Evolutionary conservation across 1,140 invertebrate species (phyloP), one percentile per base, ranked within the genome.

Genomic region (Stegodyphus dumicola): DNA sequence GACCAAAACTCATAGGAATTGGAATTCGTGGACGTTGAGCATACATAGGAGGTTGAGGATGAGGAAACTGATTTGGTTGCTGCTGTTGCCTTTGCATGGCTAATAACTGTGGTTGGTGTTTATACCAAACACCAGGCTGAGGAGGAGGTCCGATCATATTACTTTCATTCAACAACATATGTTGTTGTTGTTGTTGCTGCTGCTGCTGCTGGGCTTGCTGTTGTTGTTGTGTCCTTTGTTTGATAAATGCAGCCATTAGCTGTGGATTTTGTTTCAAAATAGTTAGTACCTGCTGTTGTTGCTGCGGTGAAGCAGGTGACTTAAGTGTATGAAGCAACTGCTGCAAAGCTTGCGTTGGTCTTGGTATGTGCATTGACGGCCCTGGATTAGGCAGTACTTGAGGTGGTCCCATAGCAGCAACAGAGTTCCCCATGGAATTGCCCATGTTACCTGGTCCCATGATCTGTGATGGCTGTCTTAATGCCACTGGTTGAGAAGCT

Each of bases 211-310:
- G 88, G 60, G 89, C 89, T 74, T 88, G 87, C 73, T 90, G 90
- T 78, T 91, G 89, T 67, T 89, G 89, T 33, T 87, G 93, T 92
- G 96, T 94, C 90, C 95, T 92, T 91, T 98, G 96, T 90, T 97
- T 97, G 77, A 99, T 97, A 89, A 98, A 98, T 73, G 97, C 96
- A 78, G 97, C 97, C 97, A 99, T 99, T 11, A 99, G 92, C 85
- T 96, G 96, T 69, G 97, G 97, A 92, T 99, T 97, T 70, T 94
- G 95, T 91, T 98, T 98, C 69, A 99, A 93, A 88, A 99, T 97
- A 88, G 95, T 94, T 51, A 98, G 92, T 75, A 99, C 96, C 91
- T 98, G 95, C 89, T 96, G 94, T 89, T 99, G 97, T 89, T 98
- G 96, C 88, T 98, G 96, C 71, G 95, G 95, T n/a, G 95, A 95